Evolutionary conservation across 2,797 vertebrate species (phyloP), one percentile per base, ranked within the genome.

Genomic region (Hybognathus amarus): DNA sequence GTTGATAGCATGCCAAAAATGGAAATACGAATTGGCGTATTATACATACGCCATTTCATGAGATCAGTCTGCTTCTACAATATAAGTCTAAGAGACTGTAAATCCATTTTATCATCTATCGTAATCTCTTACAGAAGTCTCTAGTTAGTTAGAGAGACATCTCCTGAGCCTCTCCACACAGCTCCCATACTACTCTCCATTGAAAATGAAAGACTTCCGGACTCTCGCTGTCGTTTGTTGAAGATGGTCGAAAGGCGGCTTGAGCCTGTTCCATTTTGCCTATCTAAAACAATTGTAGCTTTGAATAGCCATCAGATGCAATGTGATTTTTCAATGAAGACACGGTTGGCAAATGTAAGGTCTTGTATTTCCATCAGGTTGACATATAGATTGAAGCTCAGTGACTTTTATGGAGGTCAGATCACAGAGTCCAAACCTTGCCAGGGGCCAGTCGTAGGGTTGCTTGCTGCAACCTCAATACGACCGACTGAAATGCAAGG

Each of bases 331-430:
- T 13, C 30, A 42, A 9, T 42, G 20, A 77, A 80, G 52, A 42
- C 38, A 40, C 11, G 38, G 33, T 24, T 68, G 33, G 45, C n/a
- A 67, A 38, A 70, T 71, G 33, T 12, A 42, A 22, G 42, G 79
- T 76, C 11, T 82, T 77, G n/a, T 66, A 69, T 80, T 76, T 77
- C 85, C 66, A 40, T 83, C 13, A 73, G 69, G 52, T 54, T 30
- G 70, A 81, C 73, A 73, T 63, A 42, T 18, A 33, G 52, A 85
- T 70, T 82, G n/a, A 76, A 79, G 56, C 69, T 76, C 75, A 69
- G 24, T 27, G 50, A 68, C 56, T 24, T 59, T 68, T 77, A 30
- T 30, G 59, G 61, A 86, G 17, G 50, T n/a, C 24, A 52, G 50
- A 45, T 76, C 74, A 83, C 27, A 45, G 50, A 42, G 22, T 50